Percentiles rank a stretch among this genome's conserved stretches.
Evolutionary conservation across 2,888 invertebrate genomes (phyloP).

Genomic region (Luperina nickerlii): DNA sequence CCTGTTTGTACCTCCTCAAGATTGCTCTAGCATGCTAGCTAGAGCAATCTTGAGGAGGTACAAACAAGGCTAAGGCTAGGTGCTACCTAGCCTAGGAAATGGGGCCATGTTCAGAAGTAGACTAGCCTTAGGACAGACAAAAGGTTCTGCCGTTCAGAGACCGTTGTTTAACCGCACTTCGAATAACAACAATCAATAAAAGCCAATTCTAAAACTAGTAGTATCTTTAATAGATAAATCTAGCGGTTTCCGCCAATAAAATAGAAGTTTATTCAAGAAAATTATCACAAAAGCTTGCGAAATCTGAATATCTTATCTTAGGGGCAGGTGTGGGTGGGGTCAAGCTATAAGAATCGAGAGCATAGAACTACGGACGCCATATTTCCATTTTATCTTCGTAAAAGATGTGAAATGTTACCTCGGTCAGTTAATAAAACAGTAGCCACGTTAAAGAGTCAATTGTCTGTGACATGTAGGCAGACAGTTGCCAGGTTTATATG

Average conservation of each 20-base stretch:
- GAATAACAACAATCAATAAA: slow-evolving; percentile 43
- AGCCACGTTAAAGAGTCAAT: background rate
- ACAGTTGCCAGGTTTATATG: background rate
- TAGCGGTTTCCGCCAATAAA: slow-evolving; percentile 31
- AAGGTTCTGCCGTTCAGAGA: slow-evolving; percentile 30
- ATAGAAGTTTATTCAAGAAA: slow-evolving; percentile 34
- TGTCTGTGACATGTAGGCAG: too few species aligned
- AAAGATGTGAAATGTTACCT: slow-evolving; percentile 25
- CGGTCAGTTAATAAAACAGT: background rate
- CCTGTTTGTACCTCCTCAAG: slow-evolving; percentile 51
- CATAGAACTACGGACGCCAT: slow-evolving; percentile 17
- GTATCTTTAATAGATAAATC: slow-evolving; percentile 37
- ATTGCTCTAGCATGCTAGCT: slow-evolving; percentile 43
- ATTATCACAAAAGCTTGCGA: slow-evolving; percentile 36
- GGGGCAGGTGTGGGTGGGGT: slow-evolving; percentile 23
- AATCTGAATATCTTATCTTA: slow-evolving; percentile 32
- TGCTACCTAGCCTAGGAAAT: slow-evolving; percentile 44
- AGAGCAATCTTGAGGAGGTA: too few species aligned
- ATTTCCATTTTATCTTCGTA: slow-evolving; percentile 24
- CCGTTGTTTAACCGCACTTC: slow-evolving; percentile 48
- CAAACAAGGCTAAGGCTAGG: too few species aligned
- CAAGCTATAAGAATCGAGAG: slow-evolving; percentile 37
- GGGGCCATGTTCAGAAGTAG: slow-evolving; percentile 37
- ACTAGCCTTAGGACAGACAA: slow-evolving; percentile 47
- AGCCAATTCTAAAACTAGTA: slow-evolving; percentile 37